Percentiles rank a stretch among this genome's conserved stretches.
Evolutionary conservation across 2,888 invertebrate genomes (phyloP).

Genomic region (Achlya flavicornis): DNA sequence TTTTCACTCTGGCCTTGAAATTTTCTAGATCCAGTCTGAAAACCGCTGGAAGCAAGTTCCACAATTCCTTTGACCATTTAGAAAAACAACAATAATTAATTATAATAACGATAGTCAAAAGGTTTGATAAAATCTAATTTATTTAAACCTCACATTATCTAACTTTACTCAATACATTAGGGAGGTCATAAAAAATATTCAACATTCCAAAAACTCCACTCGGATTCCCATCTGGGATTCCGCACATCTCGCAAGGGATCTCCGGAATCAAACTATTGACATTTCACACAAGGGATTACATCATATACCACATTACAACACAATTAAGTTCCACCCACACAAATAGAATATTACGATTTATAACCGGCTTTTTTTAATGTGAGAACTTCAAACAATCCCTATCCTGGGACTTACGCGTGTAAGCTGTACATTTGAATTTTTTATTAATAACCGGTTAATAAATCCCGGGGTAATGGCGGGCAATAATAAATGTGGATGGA

Average conservation of each 20-base stretch:
- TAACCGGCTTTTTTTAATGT: constrained; percentile 52
- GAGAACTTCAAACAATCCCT: constrained; percentile 75
- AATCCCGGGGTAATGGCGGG: constrained; percentile 53
- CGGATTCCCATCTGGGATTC: constrained; percentile 34
- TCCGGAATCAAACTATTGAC: constrained; percentile 41
- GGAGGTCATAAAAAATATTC: constrained; percentile 19
- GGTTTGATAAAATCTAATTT: no score
- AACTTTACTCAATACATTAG: neutral
- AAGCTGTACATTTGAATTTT: constrained; percentile 78
- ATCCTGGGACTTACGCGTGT: constrained; percentile 68
- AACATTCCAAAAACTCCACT: constrained; percentile 20
- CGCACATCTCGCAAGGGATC: constrained; percentile 30
- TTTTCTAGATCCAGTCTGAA: no score
- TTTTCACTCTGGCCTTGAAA: no score
- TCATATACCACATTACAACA: constrained; percentile 36
- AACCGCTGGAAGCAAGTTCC: no score
- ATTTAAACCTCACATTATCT: neutral
- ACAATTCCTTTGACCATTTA: no score
- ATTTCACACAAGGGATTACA: constrained; percentile 52
- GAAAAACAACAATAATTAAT: no score
- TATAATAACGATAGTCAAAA: no score
- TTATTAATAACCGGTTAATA: constrained; percentile 73
- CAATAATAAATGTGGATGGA: constrained; percentile 55
- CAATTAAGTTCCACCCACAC: constrained; percentile 29
- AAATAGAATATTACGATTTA: constrained; percentile 34